Base-by-base conservation (phyloP, 2,888 invertebrate species). In the Phyto melanocephala region DNA sequence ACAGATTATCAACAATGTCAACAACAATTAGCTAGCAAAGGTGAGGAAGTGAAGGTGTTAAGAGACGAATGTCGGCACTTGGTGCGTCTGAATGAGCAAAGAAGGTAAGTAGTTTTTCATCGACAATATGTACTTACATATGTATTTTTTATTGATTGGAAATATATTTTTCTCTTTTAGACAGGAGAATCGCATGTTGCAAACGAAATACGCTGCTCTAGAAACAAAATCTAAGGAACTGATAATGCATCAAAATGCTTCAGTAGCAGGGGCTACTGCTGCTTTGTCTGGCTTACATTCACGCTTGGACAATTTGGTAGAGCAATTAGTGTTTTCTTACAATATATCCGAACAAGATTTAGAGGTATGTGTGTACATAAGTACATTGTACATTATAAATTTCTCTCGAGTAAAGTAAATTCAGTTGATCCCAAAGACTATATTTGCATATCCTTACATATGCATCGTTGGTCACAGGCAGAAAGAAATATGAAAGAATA, bases 41-140 rank as follows among this genome's bases (percentile, higher is more conserved):
- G 93, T 80, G 91, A 92, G 45, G 94, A 94, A 86, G 87, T 94
- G 28, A 92, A 93, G 65, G 92, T 92, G 85, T 93, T 95, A 84
- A 94, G 95, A 42, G 95, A 95, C 67, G 96, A 96, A 88, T 96
- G 95, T 87, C 94, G 95, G 10, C 95, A 95, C 88, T 92, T 96
- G 80, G 95, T 95, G 75, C 93, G 95, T 85, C 93, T 96, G 89
- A 95, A 95, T 88, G 96, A 96, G 90, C 96, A 96, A 91, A 93
- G 95, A 86, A 94, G 95, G 90, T 95, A 92, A 47, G 82, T 52
- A 7, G 4, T 37, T 13, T n/a, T 33, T 40, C 22, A 15, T 1
- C 17, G 47, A 7, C 24, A 22, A 22, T 58, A 45, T 22, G 20
- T 11, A 33, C 17, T 17, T 33, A 50, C 7, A 17, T 28, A 52